Base-by-base conservation (phyloP, 2,113 vertebrate species). In the Semnornis frantzii region DNA sequence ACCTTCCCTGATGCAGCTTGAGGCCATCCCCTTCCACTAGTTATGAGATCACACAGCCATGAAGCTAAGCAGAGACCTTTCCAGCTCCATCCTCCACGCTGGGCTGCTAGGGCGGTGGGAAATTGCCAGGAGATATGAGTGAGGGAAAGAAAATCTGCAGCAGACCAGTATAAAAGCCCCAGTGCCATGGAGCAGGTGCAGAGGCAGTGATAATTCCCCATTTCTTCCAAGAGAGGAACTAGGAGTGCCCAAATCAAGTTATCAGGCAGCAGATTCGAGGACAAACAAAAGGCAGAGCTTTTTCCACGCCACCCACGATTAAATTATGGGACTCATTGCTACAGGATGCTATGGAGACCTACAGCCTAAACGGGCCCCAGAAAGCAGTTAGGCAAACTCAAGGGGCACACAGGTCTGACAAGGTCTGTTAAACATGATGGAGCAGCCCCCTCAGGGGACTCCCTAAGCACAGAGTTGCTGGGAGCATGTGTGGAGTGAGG, bases 281-380 rank as follows among this genome's bases (percentile, higher is more conserved):
- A 15, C 72, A 55, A 89, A 94, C 92, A 95, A 96, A 95, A 87
- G 89, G 23, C 28, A 2, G 27, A 0, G 30, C 78, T 72, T 94
- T 76, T n/a, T 63, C 66, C 55, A 58, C 2, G 0, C 68, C 63
- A 39, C 74, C 68, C 89, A 0, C 39, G 46, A 95, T 96, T 87
- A 12, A 76, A 95, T 95, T 92, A 95, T 1, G 34, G 85, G 59
- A 30, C 78, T 87, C 44, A 2, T 69, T 91, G 94, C 89, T 87
- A 87, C 60, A 9, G 87, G 90, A 44, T 94, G 87, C 93, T 80
- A 80, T 82, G 95, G 89, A 95, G 92, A 95, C 68, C 87, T 87
- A 6, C 78, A 76, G 75, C 54, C 63, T 91, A 74, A 95, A 82
- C 15, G 59, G 84, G 81, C 63, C 85, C 79, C 85, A 46, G 42